Conservation (phyloP, 2,888 invertebrate species). For the Troides oblongomaculatus region DNA sequence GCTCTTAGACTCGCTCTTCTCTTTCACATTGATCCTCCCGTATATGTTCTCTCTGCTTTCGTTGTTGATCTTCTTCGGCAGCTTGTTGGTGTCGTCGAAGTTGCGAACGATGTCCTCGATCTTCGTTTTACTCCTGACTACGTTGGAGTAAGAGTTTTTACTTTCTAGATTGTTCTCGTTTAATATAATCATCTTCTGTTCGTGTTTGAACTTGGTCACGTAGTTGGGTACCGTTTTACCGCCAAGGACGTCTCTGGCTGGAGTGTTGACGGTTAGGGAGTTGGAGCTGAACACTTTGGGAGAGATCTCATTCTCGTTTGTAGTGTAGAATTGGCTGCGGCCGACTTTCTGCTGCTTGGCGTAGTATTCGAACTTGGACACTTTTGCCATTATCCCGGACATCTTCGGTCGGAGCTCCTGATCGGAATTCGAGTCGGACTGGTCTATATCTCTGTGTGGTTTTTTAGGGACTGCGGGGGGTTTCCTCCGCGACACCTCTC, state of each 20-base stretch:
- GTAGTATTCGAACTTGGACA: constrained; percentile 89
- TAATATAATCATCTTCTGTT: constrained; percentile 63
- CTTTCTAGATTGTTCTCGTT: constrained; percentile 67
- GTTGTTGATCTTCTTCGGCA: constrained; percentile 69
- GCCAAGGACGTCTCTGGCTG: constrained; percentile 89
- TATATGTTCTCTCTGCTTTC: constrained; percentile 56
- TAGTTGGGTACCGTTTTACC: constrained; percentile 81
- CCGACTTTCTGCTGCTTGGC: constrained; percentile 82
- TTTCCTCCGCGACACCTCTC: constrained; percentile 79
- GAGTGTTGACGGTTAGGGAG: constrained; percentile 88
- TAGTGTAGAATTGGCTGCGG: constrained; percentile 68
- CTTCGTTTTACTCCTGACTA: constrained; percentile 66
- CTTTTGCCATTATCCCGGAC: constrained; percentile 84
- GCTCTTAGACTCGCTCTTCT: constrained; percentile 16
- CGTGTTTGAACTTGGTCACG: constrained; percentile 79
- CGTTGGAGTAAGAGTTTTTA: constrained; percentile 67
- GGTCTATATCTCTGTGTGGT: constrained; percentile 74
- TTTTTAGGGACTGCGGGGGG: constrained; percentile 84
- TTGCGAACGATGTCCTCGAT: constrained; percentile 74
- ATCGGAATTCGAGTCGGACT: constrained; percentile 74
- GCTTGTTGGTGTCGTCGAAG: constrained; percentile 68
- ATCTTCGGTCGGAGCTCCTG: constrained; percentile 66
- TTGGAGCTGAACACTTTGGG: constrained; percentile 92
- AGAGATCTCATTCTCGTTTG: constrained; percentile 72
- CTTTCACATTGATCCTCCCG: constrained; percentile 57